A percentile compares a stretch with the other conserved stretches of the same genome.
phyloP scores from a whole-genome alignment of 2,113 vertebrate species.

The Chloroceryle aenea region DNA sequence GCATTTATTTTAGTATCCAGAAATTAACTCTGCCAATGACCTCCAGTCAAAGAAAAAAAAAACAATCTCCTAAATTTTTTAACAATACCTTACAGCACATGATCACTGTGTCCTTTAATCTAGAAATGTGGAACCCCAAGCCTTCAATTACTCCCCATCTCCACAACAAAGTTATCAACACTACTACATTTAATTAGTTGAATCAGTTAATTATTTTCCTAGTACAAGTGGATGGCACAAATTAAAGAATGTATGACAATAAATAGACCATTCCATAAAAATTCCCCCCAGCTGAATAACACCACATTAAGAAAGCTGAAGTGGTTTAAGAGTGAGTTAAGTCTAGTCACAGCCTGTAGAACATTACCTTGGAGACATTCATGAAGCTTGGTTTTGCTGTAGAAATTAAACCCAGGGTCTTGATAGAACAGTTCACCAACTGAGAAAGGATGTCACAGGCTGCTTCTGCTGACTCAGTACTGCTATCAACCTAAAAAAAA shows the following conservation, averaged over 20 bases:
- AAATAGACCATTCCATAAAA: background rate
- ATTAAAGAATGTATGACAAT: background rate
- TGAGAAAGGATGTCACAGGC: slow-evolving; percentile 92
- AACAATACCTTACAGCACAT: background rate
- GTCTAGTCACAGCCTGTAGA: background rate
- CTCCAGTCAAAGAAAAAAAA: background rate
- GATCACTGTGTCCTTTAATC: background rate
- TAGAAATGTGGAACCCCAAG: background rate
- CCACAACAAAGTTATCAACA: background rate
- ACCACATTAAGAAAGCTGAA: background rate
- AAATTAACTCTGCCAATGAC: background rate
- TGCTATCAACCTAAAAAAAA: slow-evolving; percentile 86
- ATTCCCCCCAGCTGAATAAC: background rate
- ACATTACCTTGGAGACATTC: slow-evolving; percentile 87
- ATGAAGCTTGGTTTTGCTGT: slow-evolving; percentile 91
- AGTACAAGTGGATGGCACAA: background rate
- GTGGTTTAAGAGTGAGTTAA: background rate
- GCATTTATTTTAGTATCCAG: background rate
- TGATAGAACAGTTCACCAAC: slow-evolving; percentile 90
- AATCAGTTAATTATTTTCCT: background rate
- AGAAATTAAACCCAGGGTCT: slow-evolving; percentile 90
- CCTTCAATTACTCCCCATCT: background rate
- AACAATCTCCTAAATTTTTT: background rate
- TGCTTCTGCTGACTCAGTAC: slow-evolving; percentile 89
- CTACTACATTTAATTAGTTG: background rate